Percentiles rank a stretch among this genome's conserved stretches.
Evolutionary conservation across 2,888 invertebrate genomes (phyloP).

Genomic region (Baccha elongata): DNA sequence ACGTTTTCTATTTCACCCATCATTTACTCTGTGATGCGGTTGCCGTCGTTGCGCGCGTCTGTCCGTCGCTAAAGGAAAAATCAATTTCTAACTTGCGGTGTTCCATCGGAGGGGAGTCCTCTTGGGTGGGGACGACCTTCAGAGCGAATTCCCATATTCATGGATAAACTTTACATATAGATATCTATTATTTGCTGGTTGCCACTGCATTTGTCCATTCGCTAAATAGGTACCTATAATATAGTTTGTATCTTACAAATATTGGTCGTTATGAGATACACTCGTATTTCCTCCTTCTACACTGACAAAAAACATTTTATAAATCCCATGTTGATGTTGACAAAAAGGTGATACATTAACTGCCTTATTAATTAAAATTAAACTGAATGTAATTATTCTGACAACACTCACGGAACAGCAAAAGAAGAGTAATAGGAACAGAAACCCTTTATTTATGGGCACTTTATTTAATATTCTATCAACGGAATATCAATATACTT

Average conservation of each 20-base stretch:
- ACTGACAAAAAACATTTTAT: background rate
- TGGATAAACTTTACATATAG: background rate
- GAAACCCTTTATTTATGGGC: no score
- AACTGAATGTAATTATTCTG: no score
- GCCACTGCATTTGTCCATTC: conserved; percentile 57
- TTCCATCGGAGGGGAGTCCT: background rate
- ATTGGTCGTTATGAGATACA: conserved; percentile 38
- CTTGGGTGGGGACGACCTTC: conserved; percentile 55
- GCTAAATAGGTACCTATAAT: conserved; percentile 36
- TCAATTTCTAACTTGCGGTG: conserved; percentile 38
- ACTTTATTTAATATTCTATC: no score
- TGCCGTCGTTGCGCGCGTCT: background rate
- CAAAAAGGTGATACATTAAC: no score
- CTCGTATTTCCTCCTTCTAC: conserved; percentile 26
- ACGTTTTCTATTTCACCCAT: conserved; percentile 54
- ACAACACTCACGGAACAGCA: no score
- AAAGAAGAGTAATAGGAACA: no score
- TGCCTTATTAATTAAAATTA: no score
- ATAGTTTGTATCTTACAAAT: conserved; percentile 42
- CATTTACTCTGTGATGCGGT: conserved; percentile 2
- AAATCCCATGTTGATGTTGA: no score
- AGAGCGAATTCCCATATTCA: conserved; percentile 27
- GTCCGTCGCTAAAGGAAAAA: conserved; percentile 58
- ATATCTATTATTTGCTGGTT: conserved; percentile 14
- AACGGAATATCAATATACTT: no score